Evolutionary conservation across 2,888 invertebrate genomes (phyloP).

Genomic region (Himalopsyche kuldschensis): DNA sequence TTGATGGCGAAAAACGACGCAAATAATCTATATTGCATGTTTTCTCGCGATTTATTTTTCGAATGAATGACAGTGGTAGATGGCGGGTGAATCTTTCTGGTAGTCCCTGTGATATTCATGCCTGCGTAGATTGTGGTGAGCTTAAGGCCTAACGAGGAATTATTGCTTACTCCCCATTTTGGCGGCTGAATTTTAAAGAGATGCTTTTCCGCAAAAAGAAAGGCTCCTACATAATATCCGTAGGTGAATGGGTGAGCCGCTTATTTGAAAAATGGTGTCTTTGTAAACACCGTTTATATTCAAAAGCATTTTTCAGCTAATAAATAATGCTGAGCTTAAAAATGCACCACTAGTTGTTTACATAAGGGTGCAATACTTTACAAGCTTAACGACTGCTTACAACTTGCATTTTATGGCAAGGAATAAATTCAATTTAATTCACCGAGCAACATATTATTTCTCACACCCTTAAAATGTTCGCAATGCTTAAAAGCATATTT

Average conservation of each 20-base stretch:
- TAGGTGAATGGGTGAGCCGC: not conserved
- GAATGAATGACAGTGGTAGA: not conserved
- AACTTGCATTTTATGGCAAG: not conserved
- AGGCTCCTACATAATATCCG: not conserved
- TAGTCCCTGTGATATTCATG: not conserved
- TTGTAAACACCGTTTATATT: not conserved
- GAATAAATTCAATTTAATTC: not conserved
- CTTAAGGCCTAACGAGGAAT: constrained; percentile 24
- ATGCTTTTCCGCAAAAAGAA: not conserved
- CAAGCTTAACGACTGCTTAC: not conserved
- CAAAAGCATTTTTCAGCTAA: not conserved
- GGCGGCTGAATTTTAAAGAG: not conserved
- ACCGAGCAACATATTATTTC: not conserved
- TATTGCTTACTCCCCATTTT: constrained; percentile 18
- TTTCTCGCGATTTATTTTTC: too few species aligned
- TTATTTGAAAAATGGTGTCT: not conserved
- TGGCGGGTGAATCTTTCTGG: not conserved
- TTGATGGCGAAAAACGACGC: too few species aligned
- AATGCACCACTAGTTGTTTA: not conserved
- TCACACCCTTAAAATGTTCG: too few species aligned
- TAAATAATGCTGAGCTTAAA: not conserved
- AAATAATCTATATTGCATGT: too few species aligned
- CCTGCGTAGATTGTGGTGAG: not conserved
- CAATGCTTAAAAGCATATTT: too few species aligned
- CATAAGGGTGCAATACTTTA: not conserved